These are phyloP conservation scores for Volucella inanis DNA, from an alignment of 2,888 invertebrate genomes.

Conservation along the genomic window DNA sequence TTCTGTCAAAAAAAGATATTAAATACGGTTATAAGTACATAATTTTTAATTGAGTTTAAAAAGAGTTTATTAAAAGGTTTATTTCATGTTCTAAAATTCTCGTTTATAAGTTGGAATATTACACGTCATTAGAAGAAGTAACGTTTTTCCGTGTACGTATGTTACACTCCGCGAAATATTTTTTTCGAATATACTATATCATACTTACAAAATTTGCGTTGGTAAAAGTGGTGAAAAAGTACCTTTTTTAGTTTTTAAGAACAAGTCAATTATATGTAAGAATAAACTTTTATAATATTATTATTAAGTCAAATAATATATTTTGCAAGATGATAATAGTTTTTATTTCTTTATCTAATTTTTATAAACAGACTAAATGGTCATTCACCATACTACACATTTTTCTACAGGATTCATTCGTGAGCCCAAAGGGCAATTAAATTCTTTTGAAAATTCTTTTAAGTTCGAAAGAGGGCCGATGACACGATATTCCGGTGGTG, in stretches of 20 bases:
- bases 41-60: background rate
- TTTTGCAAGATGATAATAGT: background rate
- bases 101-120: background rate
- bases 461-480: conserved; percentile 92
- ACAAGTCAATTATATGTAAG: too few relatives aligned
- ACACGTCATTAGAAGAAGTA: background rate
- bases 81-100: background rate
- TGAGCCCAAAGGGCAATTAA: conserved; percentile 87
- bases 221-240: too few relatives aligned
- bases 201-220: too few relatives aligned
- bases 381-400: conserved; percentile 86
- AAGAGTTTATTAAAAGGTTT: background rate
- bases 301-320: background rate
- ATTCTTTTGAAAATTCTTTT: conserved; percentile 90
- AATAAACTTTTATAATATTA: too few relatives aligned
- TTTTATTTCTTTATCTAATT: background rate
- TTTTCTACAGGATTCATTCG: conserved; percentile 92
- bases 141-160: too few relatives aligned
- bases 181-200: too few relatives aligned
- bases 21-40: too few relatives aligned
- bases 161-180: too few relatives aligned
- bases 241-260: too few relatives aligned
- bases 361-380: background rate
- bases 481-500: conserved; percentile 91
- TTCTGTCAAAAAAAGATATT: too few relatives aligned